Conservation (phyloP, 2,888 invertebrate genomes). For the Lydus trimaculatus region DNA sequence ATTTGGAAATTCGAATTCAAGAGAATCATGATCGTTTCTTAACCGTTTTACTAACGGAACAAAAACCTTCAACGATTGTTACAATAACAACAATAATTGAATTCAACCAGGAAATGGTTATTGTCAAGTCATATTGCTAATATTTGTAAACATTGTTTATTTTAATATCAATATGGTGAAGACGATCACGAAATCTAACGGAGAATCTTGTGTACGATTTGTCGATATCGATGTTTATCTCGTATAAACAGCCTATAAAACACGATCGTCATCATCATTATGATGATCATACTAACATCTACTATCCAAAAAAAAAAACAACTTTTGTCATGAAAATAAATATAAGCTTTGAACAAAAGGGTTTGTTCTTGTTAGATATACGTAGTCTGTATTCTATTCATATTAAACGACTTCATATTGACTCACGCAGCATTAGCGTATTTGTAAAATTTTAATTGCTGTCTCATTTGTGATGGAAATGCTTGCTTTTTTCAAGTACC, state of each 20-base stretch:
- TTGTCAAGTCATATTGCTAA: slow-evolving; percentile 27
- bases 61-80: neutral
- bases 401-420: neutral
- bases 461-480: neutral
- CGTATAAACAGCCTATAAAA: slow-evolving; percentile 17
- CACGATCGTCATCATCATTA: slow-evolving; percentile 17
- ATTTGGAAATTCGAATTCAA: no score
- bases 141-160: slow-evolving; percentile 28
- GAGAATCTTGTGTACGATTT: slow-evolving; percentile 25
- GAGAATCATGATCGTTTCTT: no score
- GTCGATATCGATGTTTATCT: slow-evolving; percentile 30
- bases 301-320: neutral
- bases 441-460: slow-evolving; percentile 8
- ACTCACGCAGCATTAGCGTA: neutral
- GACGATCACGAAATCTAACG: slow-evolving; percentile 31
- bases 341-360: neutral
- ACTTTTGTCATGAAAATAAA: neutral
- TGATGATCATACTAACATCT: neutral
- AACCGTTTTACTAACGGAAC: no score
- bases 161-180: slow-evolving; percentile 29
- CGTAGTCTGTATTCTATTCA: neutral
- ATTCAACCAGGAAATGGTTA: neutral
- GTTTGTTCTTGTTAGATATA: neutral
- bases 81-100: neutral
- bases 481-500: slow-evolving; percentile 4